Conservation (phyloP, 2,113 vertebrate species). For the Mustela nigripes region DNA sequence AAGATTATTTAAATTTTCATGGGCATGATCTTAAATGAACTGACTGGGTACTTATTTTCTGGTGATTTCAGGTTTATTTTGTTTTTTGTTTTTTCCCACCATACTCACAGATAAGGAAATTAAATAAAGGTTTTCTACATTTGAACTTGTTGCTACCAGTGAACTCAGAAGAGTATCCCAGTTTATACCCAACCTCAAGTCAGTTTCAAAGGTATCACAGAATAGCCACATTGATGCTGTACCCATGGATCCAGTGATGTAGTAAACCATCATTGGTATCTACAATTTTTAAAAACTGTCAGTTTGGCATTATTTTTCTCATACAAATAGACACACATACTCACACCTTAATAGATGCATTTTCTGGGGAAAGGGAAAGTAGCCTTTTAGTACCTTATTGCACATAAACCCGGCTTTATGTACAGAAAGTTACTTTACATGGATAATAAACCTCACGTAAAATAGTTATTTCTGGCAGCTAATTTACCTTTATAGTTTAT, state of each 20-base stretch:
- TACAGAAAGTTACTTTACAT: slow-evolving; percentile 70
- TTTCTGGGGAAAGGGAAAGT: slow-evolving; percentile 67
- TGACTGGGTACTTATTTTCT: neutral
- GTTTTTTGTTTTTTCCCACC: neutral
- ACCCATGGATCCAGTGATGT: slow-evolving; percentile 59
- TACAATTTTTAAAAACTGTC: slow-evolving; percentile 79
- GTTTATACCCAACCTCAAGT: slow-evolving; percentile 63
- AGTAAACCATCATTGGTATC: slow-evolving; percentile 59
- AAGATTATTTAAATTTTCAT: slow-evolving; percentile 26
- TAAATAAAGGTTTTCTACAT: neutral
- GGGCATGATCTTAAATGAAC: neutral
- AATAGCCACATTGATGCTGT: slow-evolving; percentile 45
- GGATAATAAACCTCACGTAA: slow-evolving; percentile 73
- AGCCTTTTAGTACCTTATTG: slow-evolving; percentile 68
- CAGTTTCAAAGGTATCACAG: slow-evolving; percentile 50
- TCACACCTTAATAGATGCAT: slow-evolving; percentile 68
- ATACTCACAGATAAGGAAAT: neutral
- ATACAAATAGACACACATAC: slow-evolving; percentile 61
- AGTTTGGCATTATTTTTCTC: slow-evolving; percentile 68
- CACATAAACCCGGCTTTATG: slow-evolving; percentile 73
- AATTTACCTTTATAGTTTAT: slow-evolving; percentile 84
- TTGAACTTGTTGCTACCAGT: neutral
- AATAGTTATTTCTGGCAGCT: slow-evolving; percentile 72
- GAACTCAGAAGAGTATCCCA: neutral
- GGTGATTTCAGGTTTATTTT: neutral